These are phyloP conservation scores for Chelmon rostratus DNA, from an alignment of 2,797 vertebrate species.

Conservation along the genomic window DNA sequence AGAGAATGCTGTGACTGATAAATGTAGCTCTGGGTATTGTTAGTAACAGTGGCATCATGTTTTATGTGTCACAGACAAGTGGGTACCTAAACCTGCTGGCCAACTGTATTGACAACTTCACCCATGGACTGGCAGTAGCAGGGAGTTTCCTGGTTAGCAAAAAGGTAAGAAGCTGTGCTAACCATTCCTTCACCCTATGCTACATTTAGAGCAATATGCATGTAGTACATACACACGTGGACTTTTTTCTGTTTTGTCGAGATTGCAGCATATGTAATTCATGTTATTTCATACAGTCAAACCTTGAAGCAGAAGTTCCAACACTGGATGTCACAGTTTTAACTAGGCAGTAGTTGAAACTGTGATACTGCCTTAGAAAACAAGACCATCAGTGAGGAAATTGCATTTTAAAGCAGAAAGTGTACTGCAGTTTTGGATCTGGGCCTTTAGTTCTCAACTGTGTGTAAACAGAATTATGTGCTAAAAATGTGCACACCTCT, in stretches of 20 bases:
- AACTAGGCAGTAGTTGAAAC: too few species aligned
- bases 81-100: constrained; percentile 98
- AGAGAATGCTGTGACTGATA: not conserved
- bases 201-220: not conserved
- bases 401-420: not conserved
- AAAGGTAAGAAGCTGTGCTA: constrained; percentile 88
- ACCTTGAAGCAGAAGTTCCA: not conserved
- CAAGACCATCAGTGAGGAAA: not conserved
- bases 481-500: not conserved
- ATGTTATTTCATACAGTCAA: not conserved
- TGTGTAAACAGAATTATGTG: not conserved
- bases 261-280: not conserved
- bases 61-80: constrained; percentile 87
- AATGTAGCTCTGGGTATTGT: not conserved
- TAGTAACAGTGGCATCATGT: constrained; percentile 7
- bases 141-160: constrained; percentile 98
- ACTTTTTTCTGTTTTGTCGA: not conserved
- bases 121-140: constrained; percentile 96
- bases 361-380: not conserved
- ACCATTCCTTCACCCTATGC: not conserved
- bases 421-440: not conserved
- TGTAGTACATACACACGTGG: not conserved
- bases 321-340: not conserved
- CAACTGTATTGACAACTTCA: constrained; percentile 99
- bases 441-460: not conserved